Evolutionary conservation across 2,888 invertebrate species (phyloP), one percentile per base, ranked within the genome.

Genomic region (Aphidius colemani): DNA sequence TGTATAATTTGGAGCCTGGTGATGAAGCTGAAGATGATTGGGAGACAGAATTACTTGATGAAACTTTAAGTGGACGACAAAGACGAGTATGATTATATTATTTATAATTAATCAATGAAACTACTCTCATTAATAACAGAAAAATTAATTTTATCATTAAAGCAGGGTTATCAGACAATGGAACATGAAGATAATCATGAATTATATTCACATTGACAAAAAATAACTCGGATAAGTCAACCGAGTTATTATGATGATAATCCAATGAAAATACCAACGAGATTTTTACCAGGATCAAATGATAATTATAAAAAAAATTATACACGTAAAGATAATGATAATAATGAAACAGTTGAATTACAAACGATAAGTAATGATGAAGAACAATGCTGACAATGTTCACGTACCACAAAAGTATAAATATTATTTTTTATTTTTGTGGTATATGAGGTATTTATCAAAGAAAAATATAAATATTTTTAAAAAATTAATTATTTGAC

Each of bases 1-100:
- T 89, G 72, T 90, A 90, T 75, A 89, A 88, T 71, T 90, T 89
- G 79, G 89, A 89, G 72, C 86, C 87, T 39, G 85, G 87, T n/a
- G 89, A 89, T 71, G 87, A 87, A 69, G 86, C 85, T 41, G 88
- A 88, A 74, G 86, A 87, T 69, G 88, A 89, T 74, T 89, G 89
- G 89, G 89, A 90, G 77, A 85, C 88, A 7, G 87, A 87, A 73
- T 77, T 88, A 55, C 78, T 89, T 41, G 81, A 81, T 63, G 81
- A 81, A 66, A 78, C 77, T 60, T 77, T 80, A 50, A 76, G 67
- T 65, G 76, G 74, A 63, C 74, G 78, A 59, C 81, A 80, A 66
- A 76, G 78, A 75, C 75, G 80, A 71, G 81, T 81, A 75, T 55
- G 71, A 69, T 60, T 41, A 71, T 66, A 72, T 72, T 69, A 72